These are phyloP conservation scores for Anguilla obscura DNA, from an alignment of 2,797 vertebrate species.

Conservation along the genomic window DNA sequence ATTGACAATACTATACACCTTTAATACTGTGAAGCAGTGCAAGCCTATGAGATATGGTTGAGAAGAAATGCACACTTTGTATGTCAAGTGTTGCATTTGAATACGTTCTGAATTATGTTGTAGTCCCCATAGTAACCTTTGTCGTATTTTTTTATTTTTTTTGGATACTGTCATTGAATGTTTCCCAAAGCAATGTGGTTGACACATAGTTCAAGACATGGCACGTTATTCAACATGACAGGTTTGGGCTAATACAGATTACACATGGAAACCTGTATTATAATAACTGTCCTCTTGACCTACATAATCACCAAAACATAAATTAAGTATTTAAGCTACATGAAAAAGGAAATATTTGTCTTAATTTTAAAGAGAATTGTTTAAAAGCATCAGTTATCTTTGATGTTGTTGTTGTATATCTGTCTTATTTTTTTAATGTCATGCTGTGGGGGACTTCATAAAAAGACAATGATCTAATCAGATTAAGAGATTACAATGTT, in stretches of 20 bases:
- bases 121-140: not conserved
- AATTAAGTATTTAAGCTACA: not conserved
- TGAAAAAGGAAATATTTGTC: not conserved
- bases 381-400: not conserved
- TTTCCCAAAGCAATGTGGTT: conserved; percentile 19
- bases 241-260: conserved; percentile 72
- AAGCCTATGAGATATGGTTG: not conserved
- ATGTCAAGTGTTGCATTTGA: not conserved
- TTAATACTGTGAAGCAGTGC: not conserved
- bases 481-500: conserved; percentile 77
- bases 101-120: not conserved
- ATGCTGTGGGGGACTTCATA: conserved; percentile 42
- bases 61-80: not conserved
- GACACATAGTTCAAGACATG: conserved; percentile 48
- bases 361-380: not conserved
- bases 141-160: not conserved
- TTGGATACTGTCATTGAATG: not conserved
- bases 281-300: conserved; percentile 48
- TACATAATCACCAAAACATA: conserved; percentile 33
- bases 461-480: conserved; percentile 68
- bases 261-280: conserved; percentile 58
- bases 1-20: not conserved
- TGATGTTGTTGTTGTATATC: conserved; percentile 15
- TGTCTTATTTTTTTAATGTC: conserved; percentile 21
- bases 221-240: conserved; percentile 60